Base-by-base conservation (phyloP, 2,888 invertebrate genomes). In the Lagria hirta region DNA sequence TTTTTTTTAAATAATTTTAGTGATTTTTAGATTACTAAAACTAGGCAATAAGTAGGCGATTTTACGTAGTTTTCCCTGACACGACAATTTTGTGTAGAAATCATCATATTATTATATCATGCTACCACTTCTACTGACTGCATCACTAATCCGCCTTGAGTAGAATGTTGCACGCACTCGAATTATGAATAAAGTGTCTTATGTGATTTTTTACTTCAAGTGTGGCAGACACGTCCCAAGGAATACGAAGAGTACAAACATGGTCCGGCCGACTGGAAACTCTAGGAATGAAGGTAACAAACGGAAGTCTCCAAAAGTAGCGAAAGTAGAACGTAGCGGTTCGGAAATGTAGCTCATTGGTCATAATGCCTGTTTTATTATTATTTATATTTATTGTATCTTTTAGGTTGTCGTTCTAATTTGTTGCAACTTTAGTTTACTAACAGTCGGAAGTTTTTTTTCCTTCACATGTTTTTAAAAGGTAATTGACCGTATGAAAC, bases 121-220 rank as follows among this genome's bases (percentile, higher is more conserved):
- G 58, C 60, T 64, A 58, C 59, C 60, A 62, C 59, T 60, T 59
- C 61, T 61, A 58, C 65, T 64, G 64, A 63, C 62, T 65, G 65
- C 65, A 66, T 62, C 65, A 66, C 66, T 66, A 66, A 66, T 65
- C 61, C 61, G 61, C 60, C 61, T 64, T 65, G 58, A 53, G 64
- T 63, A 61, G 60, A 66, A 62, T 63, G 58, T 65, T 68, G 66
- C 66, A 68, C 65, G 65, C 51, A 55, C 51, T 48, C 45, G 52
- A 48, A 49, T 35, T 37, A 42, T 48, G 42, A 49, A 52, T 40
- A 55, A 53, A 57, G 58, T n/a, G 55, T 62, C 62, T 66, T 58
- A 65, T 65, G 58, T 61, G 61, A 62, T 61, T 65, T 62, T 66
- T 66, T 66, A 59, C 59, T 67, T 68, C 57, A 68, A 68, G 67